Base-by-base conservation (phyloP, 2,888 invertebrate genomes). In the Oithona nana region DNA sequence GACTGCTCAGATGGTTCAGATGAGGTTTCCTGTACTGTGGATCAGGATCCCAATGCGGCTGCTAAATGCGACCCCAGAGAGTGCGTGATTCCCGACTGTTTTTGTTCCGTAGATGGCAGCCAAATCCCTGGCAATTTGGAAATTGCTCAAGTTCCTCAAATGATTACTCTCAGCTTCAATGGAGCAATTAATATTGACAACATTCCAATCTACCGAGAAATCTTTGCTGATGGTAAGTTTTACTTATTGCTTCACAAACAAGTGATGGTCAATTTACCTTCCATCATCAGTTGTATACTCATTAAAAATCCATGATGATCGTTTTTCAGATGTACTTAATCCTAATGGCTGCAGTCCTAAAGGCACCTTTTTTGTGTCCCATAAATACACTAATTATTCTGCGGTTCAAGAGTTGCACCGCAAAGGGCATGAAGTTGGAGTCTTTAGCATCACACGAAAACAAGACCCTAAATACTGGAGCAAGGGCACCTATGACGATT, bases 381-480 rank as follows among this genome's bases (percentile, higher is more conserved):
- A 70, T 65, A 70, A 71, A 56, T 71, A 70, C 66, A 69, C 70
- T 61, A 71, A 71, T 63, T 72, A 72, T 66, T 70, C 70, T 3
- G 70, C 70, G 22, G 69, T 71, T 4, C 71, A 71, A 58, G 67
- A 67, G 63, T 67, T 72, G 31, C 72, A 73, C 66, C 68, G 90
- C 66, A 82, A 81, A 66, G 92, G 92, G 54, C 90, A 92, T 71
- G 92, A 92, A 76, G 90, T 92, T 71, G 81, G 86, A 0, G 86
- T 89, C 22, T 90, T 90, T 76, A 92, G 90, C 1, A 75, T 93
- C 61, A 92, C 90, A 13, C 89, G 90, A 76, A 88, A 89, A 71
- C 88, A 89, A 70, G 88, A 88, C 69, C 89, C 90, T 28, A 81
- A 84, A 69, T 92, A 90, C 75, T 92, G 92, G 90, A 79, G 80